Percentiles rank a stretch among this genome's conserved stretches.
Conservation (phyloP, 2,888 invertebrate species). For the Mellilla xanthometata region DNA sequence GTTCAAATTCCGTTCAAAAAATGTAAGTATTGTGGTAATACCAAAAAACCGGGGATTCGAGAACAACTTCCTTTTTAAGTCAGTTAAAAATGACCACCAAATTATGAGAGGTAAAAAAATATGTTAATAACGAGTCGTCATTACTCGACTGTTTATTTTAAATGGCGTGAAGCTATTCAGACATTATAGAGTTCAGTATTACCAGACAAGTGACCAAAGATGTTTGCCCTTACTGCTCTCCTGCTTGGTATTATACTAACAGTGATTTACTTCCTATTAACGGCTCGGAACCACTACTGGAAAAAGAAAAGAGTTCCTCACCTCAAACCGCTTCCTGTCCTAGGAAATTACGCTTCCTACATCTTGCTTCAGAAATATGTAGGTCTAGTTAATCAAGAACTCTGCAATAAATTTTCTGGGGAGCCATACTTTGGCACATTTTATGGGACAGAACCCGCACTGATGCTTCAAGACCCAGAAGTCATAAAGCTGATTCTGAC, state of each 20-base stretch:
- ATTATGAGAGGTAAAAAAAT: no score
- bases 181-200: no score
- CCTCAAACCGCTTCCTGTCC: constrained; percentile 41
- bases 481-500: constrained; percentile 52
- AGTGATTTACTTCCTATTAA: constrained; percentile 33
- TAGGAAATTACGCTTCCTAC: constrained; percentile 54
- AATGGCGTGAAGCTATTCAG: no score
- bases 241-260: constrained; percentile 13
- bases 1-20: no score
- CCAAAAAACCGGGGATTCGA: no score
- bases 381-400: constrained; percentile 36
- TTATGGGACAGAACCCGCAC: constrained; percentile 57
- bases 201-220: neutral
- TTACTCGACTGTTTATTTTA: no score
- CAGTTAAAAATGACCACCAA: no score
- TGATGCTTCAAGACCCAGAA: constrained; percentile 57
- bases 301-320: constrained; percentile 46
- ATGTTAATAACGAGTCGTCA: no score
- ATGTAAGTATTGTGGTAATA: no score
- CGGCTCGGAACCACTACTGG: constrained; percentile 51
- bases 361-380: constrained; percentile 44
- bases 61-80: no score
- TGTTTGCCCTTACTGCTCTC: neutral
- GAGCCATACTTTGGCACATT: constrained; percentile 56
- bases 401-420: constrained; percentile 49